Base-by-base conservation (phyloP, 2,888 invertebrate genomes). In the Bursaphelenchus okinawaensis region DNA sequence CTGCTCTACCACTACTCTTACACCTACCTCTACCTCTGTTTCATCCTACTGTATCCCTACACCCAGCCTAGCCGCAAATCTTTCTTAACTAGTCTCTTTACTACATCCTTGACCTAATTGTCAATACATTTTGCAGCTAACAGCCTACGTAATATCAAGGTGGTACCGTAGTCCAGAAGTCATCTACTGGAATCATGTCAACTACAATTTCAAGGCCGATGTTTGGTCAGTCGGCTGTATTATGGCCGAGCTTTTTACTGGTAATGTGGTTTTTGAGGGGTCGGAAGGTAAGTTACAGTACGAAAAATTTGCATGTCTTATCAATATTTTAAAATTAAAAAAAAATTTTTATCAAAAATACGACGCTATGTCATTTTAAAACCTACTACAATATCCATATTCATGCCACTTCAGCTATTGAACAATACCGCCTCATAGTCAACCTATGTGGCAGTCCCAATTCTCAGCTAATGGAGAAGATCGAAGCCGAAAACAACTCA, bases 201-300 rank as follows among this genome's bases (percentile, higher is more conserved):
- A 67, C 52, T 68, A 66, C 56, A 62, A 62, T 31, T 62, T 69
- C 68, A 62, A 71, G 54, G 77, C 74, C 4, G 78, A 78, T 55
- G 71, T 80, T 52, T 80, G 80, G 80, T 78, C 77, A 0, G 78
- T 80, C 19, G 80, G 80, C 8, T 80, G 80, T 63, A 80, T 80
- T 56, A 72, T 80, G 28, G 80, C 78, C 4, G 80, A 80, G 58
- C 59, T 80, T 52, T 65, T 80, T 55, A 75, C 70, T 24, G 75
- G 75, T 19, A 56, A 66, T 6, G 73, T 76, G 6, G 63, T 80
- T 8, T 80, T 80, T 59, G 73, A 70, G 0, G 79, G 79, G 52
- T 70, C 74, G n/a, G 74, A 73, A 58, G 68, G 73, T 73, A 51
- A 70, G 73, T 64, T 28, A 26, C 20, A 29, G 1, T 12, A 59